Conservation (phyloP, 2,113 vertebrate genomes). For the Mesoclemmys tuberculata region DNA sequence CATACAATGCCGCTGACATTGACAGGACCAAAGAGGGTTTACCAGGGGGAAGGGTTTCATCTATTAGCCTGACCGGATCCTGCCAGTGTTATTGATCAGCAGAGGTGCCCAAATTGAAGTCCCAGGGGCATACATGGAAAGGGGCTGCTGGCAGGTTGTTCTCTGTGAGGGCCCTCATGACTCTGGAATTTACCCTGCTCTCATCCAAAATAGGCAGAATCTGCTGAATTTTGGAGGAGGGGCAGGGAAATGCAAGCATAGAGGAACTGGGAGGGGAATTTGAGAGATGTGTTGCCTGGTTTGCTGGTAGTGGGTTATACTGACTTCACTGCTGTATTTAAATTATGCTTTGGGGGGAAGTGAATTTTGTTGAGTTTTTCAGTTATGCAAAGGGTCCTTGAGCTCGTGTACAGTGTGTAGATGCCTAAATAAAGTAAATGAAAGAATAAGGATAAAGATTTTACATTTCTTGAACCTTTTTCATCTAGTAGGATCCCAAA, state of each 20-base stretch:
- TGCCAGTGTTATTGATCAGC: not conserved
- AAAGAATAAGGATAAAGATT: not conserved
- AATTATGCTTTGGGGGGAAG: too few relatives aligned
- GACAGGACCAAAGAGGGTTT: not conserved
- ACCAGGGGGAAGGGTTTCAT: not conserved
- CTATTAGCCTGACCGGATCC: not conserved
- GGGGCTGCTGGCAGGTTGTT: not conserved
- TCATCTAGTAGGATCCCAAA: not conserved
- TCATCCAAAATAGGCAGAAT: not conserved
- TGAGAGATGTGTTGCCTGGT: too few relatives aligned
- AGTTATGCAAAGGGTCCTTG: not conserved
- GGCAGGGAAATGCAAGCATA: not conserved
- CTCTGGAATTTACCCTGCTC: not conserved
- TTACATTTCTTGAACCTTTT: rapidly evolving
- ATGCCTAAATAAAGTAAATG: not conserved
- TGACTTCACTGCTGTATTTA: too few relatives aligned
- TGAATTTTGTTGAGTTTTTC: not conserved
- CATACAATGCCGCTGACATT: conserved; percentile 6
- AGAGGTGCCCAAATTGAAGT: not conserved
- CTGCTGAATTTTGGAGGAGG: not conserved
- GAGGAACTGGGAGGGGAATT: too few relatives aligned
- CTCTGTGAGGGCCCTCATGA: not conserved
- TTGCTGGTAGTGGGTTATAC: too few relatives aligned
- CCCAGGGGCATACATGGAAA: not conserved
- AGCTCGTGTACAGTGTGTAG: not conserved